phyloP scores from a whole-genome alignment of 2,113 vertebrate species.

The Carettochelys insculpta region DNA sequence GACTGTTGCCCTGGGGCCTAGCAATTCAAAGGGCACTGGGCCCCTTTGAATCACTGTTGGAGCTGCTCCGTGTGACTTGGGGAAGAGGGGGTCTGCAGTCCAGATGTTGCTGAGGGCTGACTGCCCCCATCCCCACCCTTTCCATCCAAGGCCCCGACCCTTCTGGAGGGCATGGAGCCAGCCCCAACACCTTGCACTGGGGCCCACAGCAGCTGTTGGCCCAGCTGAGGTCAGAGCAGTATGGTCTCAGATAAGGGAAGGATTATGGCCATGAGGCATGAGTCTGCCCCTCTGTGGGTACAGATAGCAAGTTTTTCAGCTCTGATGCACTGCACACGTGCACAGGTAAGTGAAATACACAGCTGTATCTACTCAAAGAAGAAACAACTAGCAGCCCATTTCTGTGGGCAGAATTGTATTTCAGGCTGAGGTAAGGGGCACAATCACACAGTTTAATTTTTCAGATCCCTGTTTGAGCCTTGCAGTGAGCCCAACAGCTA shows the following conservation, averaged over 20 bases:
- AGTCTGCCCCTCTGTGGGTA: neutral
- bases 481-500: conserved; percentile 24
- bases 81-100: too few species aligned
- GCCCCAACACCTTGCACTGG: too few species aligned
- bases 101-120: too few species aligned
- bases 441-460: conserved; percentile 8
- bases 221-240: neutral
- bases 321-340: neutral
- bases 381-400: neutral
- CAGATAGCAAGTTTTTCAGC: neutral
- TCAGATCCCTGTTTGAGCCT: conserved; percentile 23
- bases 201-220: too few species aligned
- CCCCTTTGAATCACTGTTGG: too few species aligned
- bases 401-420: neutral
- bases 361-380: neutral
- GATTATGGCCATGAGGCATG: neutral
- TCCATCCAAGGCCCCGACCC: too few species aligned
- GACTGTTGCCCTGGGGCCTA: too few species aligned
- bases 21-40: too few species aligned
- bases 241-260: neutral
- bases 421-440: conserved; percentile 6
- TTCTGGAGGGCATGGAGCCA: too few species aligned
- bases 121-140: too few species aligned
- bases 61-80: too few species aligned
- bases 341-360: neutral